Evolutionary conservation across 2,113 vertebrate genomes (phyloP).

Genomic region (Carassius carassius): DNA sequence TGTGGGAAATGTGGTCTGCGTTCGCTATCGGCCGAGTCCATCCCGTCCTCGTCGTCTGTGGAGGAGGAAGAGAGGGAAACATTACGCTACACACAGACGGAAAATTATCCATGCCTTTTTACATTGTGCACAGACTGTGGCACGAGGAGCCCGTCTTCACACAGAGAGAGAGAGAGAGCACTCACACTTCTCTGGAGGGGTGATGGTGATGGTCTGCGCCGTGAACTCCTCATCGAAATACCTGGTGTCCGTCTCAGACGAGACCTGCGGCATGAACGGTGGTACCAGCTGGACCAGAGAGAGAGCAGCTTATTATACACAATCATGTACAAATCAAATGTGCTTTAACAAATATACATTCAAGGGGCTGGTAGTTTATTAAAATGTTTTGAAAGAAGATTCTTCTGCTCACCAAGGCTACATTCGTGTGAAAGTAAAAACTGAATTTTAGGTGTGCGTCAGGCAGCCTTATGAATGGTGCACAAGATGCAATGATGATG

Average conservation of each 20-base stretch:
- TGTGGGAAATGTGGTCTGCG: constrained; percentile 95
- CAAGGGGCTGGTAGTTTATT: no score
- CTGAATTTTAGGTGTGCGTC: no score
- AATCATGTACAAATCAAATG: neutral
- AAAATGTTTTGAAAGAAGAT: no score
- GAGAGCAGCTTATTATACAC: neutral
- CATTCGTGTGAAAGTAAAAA: no score
- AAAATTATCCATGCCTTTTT: no score
- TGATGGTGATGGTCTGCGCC: constrained; percentile 82
- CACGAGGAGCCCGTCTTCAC: neutral
- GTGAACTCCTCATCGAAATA: constrained; percentile 83
- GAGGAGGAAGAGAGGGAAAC: constrained; percentile 52
- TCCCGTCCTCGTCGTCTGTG: constrained; percentile 91
- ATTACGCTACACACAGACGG: neutral
- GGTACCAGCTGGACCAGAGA: constrained; percentile 68
- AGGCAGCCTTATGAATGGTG: no score
- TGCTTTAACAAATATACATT: no score
- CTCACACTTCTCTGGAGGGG: constrained; percentile 70
- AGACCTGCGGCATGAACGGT: constrained; percentile 77
- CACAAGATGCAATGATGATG: no score
- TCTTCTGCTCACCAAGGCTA: no score
- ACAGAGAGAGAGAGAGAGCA: neutral
- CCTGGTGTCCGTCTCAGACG: constrained; percentile 78
- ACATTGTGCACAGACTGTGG: constrained; percentile 7
- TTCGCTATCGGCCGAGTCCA: constrained; percentile 92